Evolutionary conservation across 2,113 vertebrate genomes (phyloP), one percentile per base, ranked within the genome.

Genomic region (Patagioenas fasciata): DNA sequence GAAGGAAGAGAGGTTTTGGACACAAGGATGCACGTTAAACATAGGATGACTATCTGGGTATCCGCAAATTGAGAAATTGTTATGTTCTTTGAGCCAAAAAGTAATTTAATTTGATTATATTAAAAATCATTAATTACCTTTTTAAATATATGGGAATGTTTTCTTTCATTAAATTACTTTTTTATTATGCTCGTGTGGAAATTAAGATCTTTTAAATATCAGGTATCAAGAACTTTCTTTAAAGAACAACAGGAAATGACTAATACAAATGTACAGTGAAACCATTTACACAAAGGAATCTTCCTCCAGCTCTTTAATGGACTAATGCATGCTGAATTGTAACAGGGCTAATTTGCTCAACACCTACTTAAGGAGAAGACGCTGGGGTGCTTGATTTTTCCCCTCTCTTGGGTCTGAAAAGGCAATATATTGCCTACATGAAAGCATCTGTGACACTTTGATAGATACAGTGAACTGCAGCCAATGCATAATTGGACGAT

Each of bases 211-310:
- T 90, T 90, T 84, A 67, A 95, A 48, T 83, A 85, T 24, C 87
- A 57, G 71, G 65, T 92, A 88, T 95, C 94, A 97, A 91, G 96
- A 93, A 88, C 89, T 93, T 94, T 96, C 64, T 21, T 57, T 85
- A 84, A 80, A 89, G 91, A 96, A 79, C 93, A 97, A 93, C 95
- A 97, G 97, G 97, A 98, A 97, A 95, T 98, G 92, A 97, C 91
- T 97, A 78, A 85, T 42, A 51, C 80, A 90, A 95, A 94, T 73
- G 71, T 26, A 51, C 87, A 95, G 47, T 32, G 87, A 96, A 95
- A 85, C 80, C 36, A 89, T 82, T 93, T 93, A 56, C 88, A 91
- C 93, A 83, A 90, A 93, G 87, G 85, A 92, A 88, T 91, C 81
- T 87, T 96, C 85, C 86, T 92, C 65, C 71, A 83, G 70, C 70